Evolutionary conservation across 2,888 invertebrate genomes (phyloP).

Genomic region (Netelia virgata): DNA sequence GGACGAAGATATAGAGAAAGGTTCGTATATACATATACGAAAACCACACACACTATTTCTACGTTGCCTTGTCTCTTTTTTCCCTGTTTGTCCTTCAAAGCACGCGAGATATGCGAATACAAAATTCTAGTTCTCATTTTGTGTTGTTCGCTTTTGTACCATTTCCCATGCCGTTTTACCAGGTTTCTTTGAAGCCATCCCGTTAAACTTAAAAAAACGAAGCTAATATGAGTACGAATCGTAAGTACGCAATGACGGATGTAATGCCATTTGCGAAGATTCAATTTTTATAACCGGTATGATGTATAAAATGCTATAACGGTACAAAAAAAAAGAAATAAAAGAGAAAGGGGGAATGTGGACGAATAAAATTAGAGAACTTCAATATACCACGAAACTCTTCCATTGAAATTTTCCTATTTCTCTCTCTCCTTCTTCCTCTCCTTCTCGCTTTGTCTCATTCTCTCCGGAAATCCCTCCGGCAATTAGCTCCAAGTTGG

Average conservation of each 20-base stretch:
- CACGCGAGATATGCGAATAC: background rate
- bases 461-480: slow-evolving; percentile 30
- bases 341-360: background rate
- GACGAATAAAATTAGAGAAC: slow-evolving; percentile 7
- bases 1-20: background rate
- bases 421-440: background rate
- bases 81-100: background rate
- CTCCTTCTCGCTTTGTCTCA: background rate
- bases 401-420: slow-evolving; percentile 8
- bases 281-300: background rate
- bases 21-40: background rate
- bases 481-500: slow-evolving; percentile 63
- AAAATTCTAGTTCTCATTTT: too few species aligned
- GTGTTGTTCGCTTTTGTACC: background rate
- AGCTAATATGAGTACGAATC: slow-evolving; percentile 11
- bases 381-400: slow-evolving; percentile 16
- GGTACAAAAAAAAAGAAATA: slow-evolving; percentile 1
- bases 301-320: background rate
- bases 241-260: background rate
- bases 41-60: background rate
- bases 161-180: background rate
- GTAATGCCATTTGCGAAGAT: background rate
- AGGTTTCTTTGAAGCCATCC: background rate
- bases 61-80: slow-evolving; percentile 1
- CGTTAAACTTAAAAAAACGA: background rate